phyloP scores from a whole-genome alignment of 2,113 vertebrate genomes.

The Anseranas semipalmata region DNA sequence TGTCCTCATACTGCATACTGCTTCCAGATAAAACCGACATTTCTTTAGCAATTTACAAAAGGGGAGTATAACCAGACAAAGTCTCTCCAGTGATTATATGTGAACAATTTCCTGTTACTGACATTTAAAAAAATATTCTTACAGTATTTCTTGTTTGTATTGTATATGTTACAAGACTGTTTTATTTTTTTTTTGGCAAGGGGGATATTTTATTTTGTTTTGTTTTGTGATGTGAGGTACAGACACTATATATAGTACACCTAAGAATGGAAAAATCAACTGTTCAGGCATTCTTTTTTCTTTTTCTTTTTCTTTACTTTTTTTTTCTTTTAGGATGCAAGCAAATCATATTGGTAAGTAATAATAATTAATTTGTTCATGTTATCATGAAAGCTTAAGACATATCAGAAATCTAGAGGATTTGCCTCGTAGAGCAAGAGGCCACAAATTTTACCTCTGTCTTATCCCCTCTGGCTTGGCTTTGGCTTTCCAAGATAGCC shows the following conservation, averaged over 20 bases:
- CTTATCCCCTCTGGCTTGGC: not conserved
- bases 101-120: not conserved
- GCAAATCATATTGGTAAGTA: not conserved
- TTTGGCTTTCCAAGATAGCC: not conserved
- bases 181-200: not conserved
- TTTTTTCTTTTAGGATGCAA: too few relatives aligned
- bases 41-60: not conserved
- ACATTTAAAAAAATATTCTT: not conserved
- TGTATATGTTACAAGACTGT: not conserved
- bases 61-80: not conserved
- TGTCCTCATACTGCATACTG: not conserved
- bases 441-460: not conserved
- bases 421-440: not conserved
- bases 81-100: not conserved
- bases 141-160: not conserved
- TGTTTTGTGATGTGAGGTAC: not conserved
- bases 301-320: too few relatives aligned
- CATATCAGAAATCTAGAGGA: not conserved
- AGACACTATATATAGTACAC: not conserved
- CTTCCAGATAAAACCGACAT: not conserved
- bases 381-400: not conserved
- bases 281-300: not conserved
- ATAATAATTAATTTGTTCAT: not conserved
- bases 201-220: too few relatives aligned
- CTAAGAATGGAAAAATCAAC: not conserved